Conservation (phyloP, 2,113 vertebrate species). For the Microcebus murinus region DNA sequence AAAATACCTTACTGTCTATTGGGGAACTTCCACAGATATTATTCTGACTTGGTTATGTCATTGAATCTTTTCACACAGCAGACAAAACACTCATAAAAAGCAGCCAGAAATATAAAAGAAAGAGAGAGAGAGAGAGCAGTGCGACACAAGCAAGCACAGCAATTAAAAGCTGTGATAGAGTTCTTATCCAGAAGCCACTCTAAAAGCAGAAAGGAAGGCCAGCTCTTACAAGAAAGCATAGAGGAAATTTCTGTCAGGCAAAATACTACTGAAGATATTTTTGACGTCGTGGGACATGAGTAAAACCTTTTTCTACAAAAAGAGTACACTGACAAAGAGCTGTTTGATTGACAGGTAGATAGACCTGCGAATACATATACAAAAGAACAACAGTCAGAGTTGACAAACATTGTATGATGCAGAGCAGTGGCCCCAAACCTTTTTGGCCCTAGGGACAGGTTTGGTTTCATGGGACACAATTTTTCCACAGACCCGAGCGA, state of each 20-base stretch:
- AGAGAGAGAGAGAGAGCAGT: not conserved
- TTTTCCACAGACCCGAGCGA: too few species aligned
- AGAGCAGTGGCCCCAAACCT: too few species aligned
- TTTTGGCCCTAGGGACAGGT: too few species aligned
- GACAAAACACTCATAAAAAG: not conserved
- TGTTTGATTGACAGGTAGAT: not conserved
- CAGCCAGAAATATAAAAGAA: not conserved
- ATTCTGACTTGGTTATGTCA: not conserved
- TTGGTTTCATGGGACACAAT: too few species aligned
- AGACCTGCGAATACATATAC: fast-evolving
- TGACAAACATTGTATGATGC: not conserved
- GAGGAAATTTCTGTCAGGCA: not conserved
- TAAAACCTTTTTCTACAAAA: not conserved
- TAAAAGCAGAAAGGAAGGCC: not conserved
- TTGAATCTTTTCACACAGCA: not conserved
- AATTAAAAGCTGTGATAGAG: not conserved
- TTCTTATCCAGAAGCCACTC: not conserved
- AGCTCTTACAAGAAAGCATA: not conserved
- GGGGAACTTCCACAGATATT: not conserved
- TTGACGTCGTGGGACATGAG: not conserved
- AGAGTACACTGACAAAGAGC: not conserved
- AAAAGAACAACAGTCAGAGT: not conserved
- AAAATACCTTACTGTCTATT: not conserved
- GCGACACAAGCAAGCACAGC: not conserved
- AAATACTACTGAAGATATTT: not conserved